Evolutionary conservation across 2,888 invertebrate species (phyloP).

Genomic region (Parnassius glacialis): DNA sequence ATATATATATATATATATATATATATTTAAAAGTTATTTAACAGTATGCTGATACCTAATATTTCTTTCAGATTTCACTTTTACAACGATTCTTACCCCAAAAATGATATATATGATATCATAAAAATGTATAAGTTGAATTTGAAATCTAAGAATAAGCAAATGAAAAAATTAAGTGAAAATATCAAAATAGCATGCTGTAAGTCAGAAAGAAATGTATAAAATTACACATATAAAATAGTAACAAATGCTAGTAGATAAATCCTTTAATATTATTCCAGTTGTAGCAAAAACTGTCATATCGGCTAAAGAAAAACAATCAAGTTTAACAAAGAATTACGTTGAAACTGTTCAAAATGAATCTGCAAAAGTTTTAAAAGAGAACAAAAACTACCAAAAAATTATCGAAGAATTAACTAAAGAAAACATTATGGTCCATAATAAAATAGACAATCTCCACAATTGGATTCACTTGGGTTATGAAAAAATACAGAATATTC

Average conservation of each 20-base stretch:
- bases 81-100: constrained; percentile 16
- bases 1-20: no score
- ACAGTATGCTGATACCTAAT: no score
- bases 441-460: constrained; percentile 42
- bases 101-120: constrained; percentile 35
- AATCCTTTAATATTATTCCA: constrained; percentile 34
- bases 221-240: background rate
- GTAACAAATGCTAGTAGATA: background rate
- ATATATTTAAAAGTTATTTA: no score
- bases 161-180: constrained; percentile 45
- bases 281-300: constrained; percentile 50
- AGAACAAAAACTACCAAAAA: constrained; percentile 37
- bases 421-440: constrained; percentile 41
- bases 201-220: constrained; percentile 38
- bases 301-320: constrained; percentile 47
- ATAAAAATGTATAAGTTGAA: constrained; percentile 41
- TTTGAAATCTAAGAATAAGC: constrained; percentile 41
- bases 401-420: constrained; percentile 37
- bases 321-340: constrained; percentile 37
- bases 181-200: constrained; percentile 51
- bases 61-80: constrained; percentile 38
- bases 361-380: constrained; percentile 40
- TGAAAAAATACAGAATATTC: constrained; percentile 46
- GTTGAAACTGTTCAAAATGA: constrained; percentile 41
- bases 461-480: constrained; percentile 52